Evolutionary conservation across 2,888 invertebrate genomes (phyloP).

Genomic region (Tortricodes alternella): DNA sequence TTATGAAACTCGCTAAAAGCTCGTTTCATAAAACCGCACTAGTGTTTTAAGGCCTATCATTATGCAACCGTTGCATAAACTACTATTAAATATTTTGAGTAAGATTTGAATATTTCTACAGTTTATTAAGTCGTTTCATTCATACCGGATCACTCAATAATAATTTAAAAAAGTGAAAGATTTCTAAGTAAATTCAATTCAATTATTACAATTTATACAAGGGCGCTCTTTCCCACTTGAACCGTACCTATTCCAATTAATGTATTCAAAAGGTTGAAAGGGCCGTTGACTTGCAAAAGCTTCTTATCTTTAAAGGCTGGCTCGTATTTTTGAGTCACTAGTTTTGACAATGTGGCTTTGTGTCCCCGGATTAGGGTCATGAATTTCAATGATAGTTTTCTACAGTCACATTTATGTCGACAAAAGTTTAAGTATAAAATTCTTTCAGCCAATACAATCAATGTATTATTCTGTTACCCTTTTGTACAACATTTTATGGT

Average conservation of each 20-base stretch:
- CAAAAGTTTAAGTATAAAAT: too few species aligned
- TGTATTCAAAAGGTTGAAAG: slow-evolving; percentile 31
- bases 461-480: slow-evolving; percentile 10
- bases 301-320: slow-evolving; percentile 22
- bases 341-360: slow-evolving; percentile 20
- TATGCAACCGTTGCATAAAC: too few species aligned
- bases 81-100: too few species aligned
- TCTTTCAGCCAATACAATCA: too few species aligned
- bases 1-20: too few species aligned
- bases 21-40: too few species aligned
- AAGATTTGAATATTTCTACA: too few species aligned
- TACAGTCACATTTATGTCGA: too few species aligned
- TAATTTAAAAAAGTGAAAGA: slow-evolving; percentile 3
- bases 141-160: too few species aligned
- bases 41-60: too few species aligned
- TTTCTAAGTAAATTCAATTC: slow-evolving; percentile 18
- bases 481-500: neutral
- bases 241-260: slow-evolving; percentile 32
- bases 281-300: slow-evolving; percentile 29
- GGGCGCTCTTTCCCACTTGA: slow-evolving; percentile 26
- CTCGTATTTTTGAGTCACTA: slow-evolving; percentile 14
- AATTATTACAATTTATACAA: slow-evolving; percentile 30
- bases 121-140: too few species aligned
- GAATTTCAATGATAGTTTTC: too few species aligned
- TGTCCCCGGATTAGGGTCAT: neutral